Evolutionary conservation across 2,113 vertebrate genomes (phyloP), one percentile per base, ranked within the genome.

Genomic region (Dipodomys spectabilis): DNA sequence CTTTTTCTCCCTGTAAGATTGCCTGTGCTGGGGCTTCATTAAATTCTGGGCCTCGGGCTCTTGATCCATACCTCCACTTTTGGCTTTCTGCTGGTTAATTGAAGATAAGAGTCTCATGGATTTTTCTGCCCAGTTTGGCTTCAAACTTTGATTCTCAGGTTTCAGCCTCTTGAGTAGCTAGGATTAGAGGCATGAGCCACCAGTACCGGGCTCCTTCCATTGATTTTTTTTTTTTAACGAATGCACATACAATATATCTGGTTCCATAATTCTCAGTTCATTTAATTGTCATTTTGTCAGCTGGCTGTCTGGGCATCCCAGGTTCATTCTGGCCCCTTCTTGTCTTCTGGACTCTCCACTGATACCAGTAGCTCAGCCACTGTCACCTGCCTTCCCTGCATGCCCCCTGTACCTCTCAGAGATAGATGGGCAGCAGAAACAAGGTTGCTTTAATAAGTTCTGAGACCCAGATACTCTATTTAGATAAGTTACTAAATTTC

Each of bases 251-350:
- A 83, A 93, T 93, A 23, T 84, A 32, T 85, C 78, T 62, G 22
- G 8, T 60, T 87, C 86, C 53, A 77, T 92, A 35, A 93, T 69
- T 92, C 87, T 92, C 93, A 92, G 35, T 45, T 19, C 84, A 77
- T 71, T 93, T 39, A 69, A n/a, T 74, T 79, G 53, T 87, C 15
- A 35, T 39, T 88, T 86, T 75, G 78, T 49, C 9, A 7, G 68
- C 12, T 23, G 19, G 8, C 30, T 80, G 27, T 27, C 57, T 90
- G 15, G 0, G 49, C 22, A 8, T 23, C 15, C 44, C 3, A 10
- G 10, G 7, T 22, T 13, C 20, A 62, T 5, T 8, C 7, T 60
- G 44, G 12, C 7, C 16, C 18, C 7, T 60, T 39, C 27, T 32
- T 27, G 20, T 62, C 45, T 57, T 53, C 53, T 57, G 53, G 53